Evolutionary conservation across 1,140 invertebrate species (phyloP).

Genomic region (Tyrophagus putrescentiae): DNA sequence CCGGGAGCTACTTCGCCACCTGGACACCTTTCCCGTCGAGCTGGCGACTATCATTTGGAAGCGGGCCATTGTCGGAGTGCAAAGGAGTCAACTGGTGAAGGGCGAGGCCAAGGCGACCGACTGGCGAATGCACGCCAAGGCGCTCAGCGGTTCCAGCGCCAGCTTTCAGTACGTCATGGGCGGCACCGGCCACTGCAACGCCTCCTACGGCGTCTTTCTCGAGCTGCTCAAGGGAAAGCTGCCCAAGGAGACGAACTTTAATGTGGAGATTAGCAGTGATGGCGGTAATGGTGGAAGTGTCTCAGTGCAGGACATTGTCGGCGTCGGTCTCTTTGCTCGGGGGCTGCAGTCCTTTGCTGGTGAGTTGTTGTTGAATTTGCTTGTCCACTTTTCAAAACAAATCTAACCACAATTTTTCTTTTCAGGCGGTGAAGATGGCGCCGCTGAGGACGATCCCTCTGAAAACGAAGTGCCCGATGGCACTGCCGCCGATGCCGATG

Average conservation of each 20-base stretch:
- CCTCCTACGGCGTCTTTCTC: conserved; percentile 53
- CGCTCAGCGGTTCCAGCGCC: conserved; percentile 24
- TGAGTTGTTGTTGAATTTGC: conserved; percentile 28
- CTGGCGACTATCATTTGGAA: conserved; percentile 23
- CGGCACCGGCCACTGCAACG: conserved; percentile 38
- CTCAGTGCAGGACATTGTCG: conserved; percentile 37
- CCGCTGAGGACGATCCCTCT: background rate
- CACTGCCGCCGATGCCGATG: conserved; percentile 31
- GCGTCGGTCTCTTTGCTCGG: conserved; percentile 56
- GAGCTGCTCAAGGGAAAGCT: conserved; percentile 57
- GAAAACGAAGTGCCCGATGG: conserved; percentile 23
- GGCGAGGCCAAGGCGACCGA: background rate
- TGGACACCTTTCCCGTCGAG: conserved; percentile 21
- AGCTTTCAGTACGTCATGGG: conserved; percentile 18
- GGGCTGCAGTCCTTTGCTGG: conserved; percentile 49
- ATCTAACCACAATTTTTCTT: background rate
- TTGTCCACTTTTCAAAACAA: background rate
- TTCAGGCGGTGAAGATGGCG: background rate
- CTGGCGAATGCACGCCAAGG: conserved; percentile 36
- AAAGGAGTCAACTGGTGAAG: background rate
- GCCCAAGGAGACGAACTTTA: conserved; percentile 55
- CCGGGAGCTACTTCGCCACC: conserved; percentile 21
- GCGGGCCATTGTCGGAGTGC: background rate
- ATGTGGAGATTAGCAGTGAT: conserved; percentile 46
- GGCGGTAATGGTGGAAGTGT: conserved; percentile 31